Evolutionary conservation across 2,113 vertebrate genomes (phyloP), one percentile per base, ranked within the genome.

Genomic region (Capreolus pygargus): DNA sequence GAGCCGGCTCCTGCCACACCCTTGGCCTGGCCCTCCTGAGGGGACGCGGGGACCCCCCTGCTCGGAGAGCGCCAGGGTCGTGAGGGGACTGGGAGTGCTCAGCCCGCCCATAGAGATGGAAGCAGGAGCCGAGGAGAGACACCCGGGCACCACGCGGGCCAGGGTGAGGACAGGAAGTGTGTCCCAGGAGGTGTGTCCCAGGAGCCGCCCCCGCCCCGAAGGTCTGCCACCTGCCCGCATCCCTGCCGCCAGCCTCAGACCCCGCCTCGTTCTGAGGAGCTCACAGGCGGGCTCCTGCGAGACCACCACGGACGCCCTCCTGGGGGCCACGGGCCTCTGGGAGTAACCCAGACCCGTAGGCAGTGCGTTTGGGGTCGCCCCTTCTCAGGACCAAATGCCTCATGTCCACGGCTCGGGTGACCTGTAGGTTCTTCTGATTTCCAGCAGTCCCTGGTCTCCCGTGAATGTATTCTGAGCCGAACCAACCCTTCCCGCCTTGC

Each of bases 351-450:
- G 57, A 91, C n/a, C 45, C 78, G 15, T 2, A 6, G 78, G 19
- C 9, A 21, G 11, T 10, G 4, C 0, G 11, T 7, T 10, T 36
- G 50, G 33, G 13, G 36, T 17, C 1, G 1, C 3, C 7, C 21
- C 1, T 3, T n/a, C 9, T 23, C 45, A 33, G 55, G 10, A 76
- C 55, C 19, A 7, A 45, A 6, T 4, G 28, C 43, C 58, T 82
- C 33, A 1, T 52, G 7, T 17, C 47, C 14, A 3, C 9, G 3
- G 55, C 15, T 21, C 10, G 7, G 30, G n/a, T 28, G 3, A 61
- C 4, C 5, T 0, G 47, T 25, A 21, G 6, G 1, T 4, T 8
- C 19, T 23, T 27, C 11, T 5, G 47, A 78, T 3, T 79, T 36
- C 12, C 10, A 82, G 8, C 12, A n/a, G 7, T 45, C 50, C 60